These are phyloP conservation scores for Columba livia DNA, from an alignment of 2,113 vertebrate genomes.

Conservation along the genomic window DNA sequence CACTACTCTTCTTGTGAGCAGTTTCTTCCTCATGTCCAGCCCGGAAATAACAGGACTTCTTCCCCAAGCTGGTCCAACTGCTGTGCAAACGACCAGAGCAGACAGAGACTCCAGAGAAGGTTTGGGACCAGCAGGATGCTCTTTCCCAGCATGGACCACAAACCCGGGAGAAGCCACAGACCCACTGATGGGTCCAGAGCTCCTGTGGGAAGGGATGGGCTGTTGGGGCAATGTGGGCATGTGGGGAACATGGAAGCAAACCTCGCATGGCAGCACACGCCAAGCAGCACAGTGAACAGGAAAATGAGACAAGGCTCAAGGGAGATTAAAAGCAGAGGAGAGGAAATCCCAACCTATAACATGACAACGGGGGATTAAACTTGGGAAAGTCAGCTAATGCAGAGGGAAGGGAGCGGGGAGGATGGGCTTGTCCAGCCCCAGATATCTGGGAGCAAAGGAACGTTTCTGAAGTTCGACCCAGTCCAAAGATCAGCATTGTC, in stretches of 20 bases:
- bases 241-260: neutral
- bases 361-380: neutral
- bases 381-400: neutral
- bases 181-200: neutral
- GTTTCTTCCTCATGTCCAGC: too few relatives aligned
- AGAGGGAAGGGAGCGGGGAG: neutral
- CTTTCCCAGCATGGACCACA: neutral
- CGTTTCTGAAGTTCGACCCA: neutral
- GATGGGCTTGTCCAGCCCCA: neutral
- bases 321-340: neutral
- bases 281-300: accelerated
- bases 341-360: neutral
- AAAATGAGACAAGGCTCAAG: neutral
- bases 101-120: neutral
- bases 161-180: neutral
- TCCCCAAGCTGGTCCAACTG: neutral
- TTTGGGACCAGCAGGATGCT: neutral
- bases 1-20: too few relatives aligned
- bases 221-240: neutral
- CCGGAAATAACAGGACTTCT: neutral
- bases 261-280: accelerated
- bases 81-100: too few relatives aligned
- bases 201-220: neutral
- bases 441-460: neutral
- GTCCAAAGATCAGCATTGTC: neutral